Conservation (phyloP, 2,113 vertebrate genomes). For the Clarias magur region DNA sequence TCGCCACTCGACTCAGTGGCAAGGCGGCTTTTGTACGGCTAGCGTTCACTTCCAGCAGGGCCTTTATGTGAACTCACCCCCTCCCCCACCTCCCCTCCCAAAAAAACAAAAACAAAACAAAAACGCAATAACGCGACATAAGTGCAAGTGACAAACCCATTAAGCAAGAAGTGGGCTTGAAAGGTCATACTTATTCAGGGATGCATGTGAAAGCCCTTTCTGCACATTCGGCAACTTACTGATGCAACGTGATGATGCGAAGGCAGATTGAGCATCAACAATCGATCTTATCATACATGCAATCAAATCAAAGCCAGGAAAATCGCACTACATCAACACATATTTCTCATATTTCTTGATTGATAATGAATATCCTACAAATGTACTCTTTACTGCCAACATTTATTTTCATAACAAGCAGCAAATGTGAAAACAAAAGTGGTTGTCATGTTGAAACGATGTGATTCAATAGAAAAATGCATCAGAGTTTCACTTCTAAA, state of each 20-base stretch:
- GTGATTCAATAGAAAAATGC: neutral
- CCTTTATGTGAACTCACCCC: neutral
- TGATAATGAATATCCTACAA: neutral
- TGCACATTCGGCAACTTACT: conserved; percentile 26
- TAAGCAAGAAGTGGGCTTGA: conserved; percentile 28
- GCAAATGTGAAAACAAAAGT: neutral
- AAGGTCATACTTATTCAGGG: conserved; percentile 28
- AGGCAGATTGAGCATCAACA: neutral
- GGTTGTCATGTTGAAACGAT: neutral
- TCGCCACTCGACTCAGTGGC: conserved; percentile 10
- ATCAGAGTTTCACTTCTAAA: conserved; percentile 25
- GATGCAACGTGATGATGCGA: neutral
- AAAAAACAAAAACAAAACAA: too few relatives aligned
- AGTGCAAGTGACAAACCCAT: conserved; percentile 17
- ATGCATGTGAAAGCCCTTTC: conserved; percentile 23
- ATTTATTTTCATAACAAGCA: neutral
- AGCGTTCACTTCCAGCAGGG: neutral
- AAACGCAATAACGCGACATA: neutral
- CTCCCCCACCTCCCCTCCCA: too few relatives aligned
- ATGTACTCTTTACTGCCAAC: neutral
- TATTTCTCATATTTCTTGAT: neutral
- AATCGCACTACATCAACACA: neutral
- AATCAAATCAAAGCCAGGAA: too few relatives aligned
- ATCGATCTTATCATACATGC: neutral
- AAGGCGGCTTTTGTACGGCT: neutral